phyloP scores from a whole-genome alignment of 2,888 invertebrate species.

The Lissonota sp. region DNA sequence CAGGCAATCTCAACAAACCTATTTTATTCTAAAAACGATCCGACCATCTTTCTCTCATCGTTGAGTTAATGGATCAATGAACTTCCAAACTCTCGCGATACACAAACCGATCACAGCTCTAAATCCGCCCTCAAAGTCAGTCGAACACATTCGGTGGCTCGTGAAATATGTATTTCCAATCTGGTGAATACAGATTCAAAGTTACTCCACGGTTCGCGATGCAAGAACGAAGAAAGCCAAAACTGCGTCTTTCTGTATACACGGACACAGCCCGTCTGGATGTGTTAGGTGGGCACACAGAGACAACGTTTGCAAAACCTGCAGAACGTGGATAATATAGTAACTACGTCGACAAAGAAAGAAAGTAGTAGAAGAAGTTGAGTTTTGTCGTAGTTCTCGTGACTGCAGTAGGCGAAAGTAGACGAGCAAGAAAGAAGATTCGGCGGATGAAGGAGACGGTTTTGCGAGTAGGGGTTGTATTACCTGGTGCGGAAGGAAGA shows the following conservation, averaged over 20 bases:
- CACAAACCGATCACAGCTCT: too few species aligned
- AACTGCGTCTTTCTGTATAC: not conserved
- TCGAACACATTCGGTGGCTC: conserved; percentile 55
- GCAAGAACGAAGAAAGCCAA: conserved; percentile 50
- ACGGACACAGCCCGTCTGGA: not conserved
- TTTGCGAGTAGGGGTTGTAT: conserved; percentile 39
- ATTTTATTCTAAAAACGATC: too few species aligned
- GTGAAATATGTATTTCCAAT: conserved; percentile 69
- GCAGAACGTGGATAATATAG: conserved; percentile 12
- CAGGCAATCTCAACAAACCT: conserved; percentile 25
- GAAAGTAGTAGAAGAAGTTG: conserved; percentile 38
- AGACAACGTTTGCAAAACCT: not conserved
- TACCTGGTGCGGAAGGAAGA: conserved; percentile 57
- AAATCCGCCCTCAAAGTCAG: conserved; percentile 33
- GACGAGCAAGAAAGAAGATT: conserved; percentile 53
- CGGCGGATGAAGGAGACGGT: conserved; percentile 47
- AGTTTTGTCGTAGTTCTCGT: conserved; percentile 34
- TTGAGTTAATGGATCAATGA: too few species aligned
- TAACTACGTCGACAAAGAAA: conserved; percentile 18
- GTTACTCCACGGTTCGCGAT: conserved; percentile 48
- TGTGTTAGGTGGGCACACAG: not conserved
- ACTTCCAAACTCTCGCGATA: too few species aligned
- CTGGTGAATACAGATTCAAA: conserved; percentile 58
- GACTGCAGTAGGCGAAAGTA: conserved; percentile 39
- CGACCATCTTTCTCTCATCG: too few species aligned